Evolutionary conservation across 2,888 invertebrate genomes (phyloP).

Genomic region (Xylocampa areola): DNA sequence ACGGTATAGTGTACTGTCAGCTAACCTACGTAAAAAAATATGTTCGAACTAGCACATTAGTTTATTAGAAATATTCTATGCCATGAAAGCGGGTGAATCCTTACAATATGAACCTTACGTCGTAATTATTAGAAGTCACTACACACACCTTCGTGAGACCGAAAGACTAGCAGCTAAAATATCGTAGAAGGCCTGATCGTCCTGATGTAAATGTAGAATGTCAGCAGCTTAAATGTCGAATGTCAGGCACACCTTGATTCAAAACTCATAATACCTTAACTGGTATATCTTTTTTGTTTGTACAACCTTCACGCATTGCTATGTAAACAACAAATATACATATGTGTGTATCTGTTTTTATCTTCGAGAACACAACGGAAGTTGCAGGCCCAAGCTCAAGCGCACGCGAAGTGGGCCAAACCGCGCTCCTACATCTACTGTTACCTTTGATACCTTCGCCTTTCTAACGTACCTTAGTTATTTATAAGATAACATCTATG

Average conservation of each 20-base stretch:
- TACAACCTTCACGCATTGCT: conserved; percentile 25
- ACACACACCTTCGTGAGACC: too few relatives aligned
- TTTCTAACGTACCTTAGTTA: conserved; percentile 70
- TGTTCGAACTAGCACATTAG: too few relatives aligned
- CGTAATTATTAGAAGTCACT: too few relatives aligned
- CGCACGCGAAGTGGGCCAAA: conserved; percentile 75
- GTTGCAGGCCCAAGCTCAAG: conserved; percentile 65
- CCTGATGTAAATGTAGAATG: too few relatives aligned
- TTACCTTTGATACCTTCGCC: conserved; percentile 79
- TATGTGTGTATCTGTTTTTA: conserved; percentile 44
- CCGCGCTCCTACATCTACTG: conserved; percentile 72
- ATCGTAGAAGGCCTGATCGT: too few relatives aligned
- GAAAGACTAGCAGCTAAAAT: too few relatives aligned
- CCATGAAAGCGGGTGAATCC: too few relatives aligned
- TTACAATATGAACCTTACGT: too few relatives aligned
- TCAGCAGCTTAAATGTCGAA: conserved; percentile 1
- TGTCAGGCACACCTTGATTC: background rate
- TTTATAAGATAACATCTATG: conserved; percentile 61
- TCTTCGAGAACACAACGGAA: conserved; percentile 67
- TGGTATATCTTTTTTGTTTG: conserved; percentile 15
- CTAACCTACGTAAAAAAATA: too few relatives aligned
- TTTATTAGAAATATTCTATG: too few relatives aligned
- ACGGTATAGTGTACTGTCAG: too few relatives aligned
- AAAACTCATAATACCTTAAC: conserved; percentile 8
- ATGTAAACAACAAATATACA: conserved; percentile 27